Conservation (phyloP, 2,113 vertebrate genomes). For the Gadus macrocephalus region DNA sequence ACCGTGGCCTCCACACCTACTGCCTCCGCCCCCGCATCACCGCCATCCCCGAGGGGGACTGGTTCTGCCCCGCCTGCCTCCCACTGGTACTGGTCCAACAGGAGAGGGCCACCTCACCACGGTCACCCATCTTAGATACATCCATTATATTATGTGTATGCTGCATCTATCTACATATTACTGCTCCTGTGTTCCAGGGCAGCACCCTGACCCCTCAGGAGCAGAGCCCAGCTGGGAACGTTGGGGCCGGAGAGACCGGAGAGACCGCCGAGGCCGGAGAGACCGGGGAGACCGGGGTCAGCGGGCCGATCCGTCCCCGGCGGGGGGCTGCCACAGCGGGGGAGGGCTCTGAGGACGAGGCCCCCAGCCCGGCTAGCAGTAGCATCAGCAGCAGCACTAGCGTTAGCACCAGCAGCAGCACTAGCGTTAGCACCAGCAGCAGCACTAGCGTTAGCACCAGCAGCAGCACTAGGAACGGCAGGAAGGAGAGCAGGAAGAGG, state of each 20-base stretch:
- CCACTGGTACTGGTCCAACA: conserved; percentile 72
- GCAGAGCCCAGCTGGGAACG: conserved; percentile 62
- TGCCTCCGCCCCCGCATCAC: conserved; percentile 86
- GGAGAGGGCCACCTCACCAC: too few relatives aligned
- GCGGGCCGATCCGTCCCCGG: conserved; percentile 71
- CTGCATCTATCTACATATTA: too few relatives aligned
- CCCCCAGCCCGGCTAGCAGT: conserved; percentile 62
- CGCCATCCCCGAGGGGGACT: conserved; percentile 85
- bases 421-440: conserved; percentile 50
- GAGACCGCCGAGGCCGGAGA: too few relatives aligned
- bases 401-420: conserved; percentile 57
- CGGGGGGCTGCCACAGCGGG: conserved; percentile 70
- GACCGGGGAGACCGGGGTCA: conserved; percentile 67
- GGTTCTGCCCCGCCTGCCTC: conserved; percentile 88
- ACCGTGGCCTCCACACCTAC: conserved; percentile 87
- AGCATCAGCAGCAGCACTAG: conserved; percentile 51
- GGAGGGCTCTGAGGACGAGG: conserved; percentile 82
- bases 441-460: conserved; percentile 50
- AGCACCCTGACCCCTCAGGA: conserved; percentile 79
- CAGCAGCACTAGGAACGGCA: conserved; percentile 73
- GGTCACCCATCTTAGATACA: too few relatives aligned
- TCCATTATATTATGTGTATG: too few relatives aligned
- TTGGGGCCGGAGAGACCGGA: conserved; percentile 42
- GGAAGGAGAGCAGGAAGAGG: conserved; percentile 78
- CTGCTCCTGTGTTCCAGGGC: conserved; percentile 69